Conservation (phyloP, 2,113 vertebrate genomes). For the Dipodomys merriami region DNA sequence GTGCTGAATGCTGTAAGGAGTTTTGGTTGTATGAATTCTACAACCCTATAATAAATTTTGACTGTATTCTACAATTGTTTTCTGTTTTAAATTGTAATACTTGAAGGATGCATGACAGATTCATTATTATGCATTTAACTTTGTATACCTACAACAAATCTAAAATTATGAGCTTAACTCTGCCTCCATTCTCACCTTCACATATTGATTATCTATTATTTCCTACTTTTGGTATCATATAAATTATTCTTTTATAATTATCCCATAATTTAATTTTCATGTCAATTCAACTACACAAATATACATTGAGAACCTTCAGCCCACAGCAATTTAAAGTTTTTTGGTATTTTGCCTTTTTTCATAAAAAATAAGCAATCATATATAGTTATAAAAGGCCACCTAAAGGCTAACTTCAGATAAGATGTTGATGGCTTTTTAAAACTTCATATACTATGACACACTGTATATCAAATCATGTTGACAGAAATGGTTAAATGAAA, state of each 20-base stretch:
- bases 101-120: constrained; percentile 5
- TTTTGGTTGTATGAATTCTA: constrained; percentile 85
- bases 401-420: constrained; percentile 2
- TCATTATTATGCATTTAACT: constrained; percentile 23
- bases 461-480: background rate
- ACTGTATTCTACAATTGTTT: constrained; percentile 76
- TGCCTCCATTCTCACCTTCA: background rate
- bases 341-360: constrained; percentile 21
- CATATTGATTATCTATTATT: constrained; percentile 41
- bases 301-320: background rate
- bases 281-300: constrained; percentile 12
- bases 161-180: constrained; percentile 23
- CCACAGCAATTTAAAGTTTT: background rate
- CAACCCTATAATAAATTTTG: constrained; percentile 87
- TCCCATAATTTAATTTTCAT: background rate
- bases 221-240: background rate
- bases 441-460: background rate
- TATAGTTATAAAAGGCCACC: background rate
- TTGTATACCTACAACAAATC: background rate
- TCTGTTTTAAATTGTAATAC: constrained; percentile 63
- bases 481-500: background rate
- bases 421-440: constrained; percentile 31
- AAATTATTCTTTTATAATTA: background rate
- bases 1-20: constrained; percentile 81
- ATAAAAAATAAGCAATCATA: background rate